Evolutionary conservation across 2,888 invertebrate genomes (phyloP), one percentile per base, ranked within the genome.

Genomic region (Philereme vetulata): DNA sequence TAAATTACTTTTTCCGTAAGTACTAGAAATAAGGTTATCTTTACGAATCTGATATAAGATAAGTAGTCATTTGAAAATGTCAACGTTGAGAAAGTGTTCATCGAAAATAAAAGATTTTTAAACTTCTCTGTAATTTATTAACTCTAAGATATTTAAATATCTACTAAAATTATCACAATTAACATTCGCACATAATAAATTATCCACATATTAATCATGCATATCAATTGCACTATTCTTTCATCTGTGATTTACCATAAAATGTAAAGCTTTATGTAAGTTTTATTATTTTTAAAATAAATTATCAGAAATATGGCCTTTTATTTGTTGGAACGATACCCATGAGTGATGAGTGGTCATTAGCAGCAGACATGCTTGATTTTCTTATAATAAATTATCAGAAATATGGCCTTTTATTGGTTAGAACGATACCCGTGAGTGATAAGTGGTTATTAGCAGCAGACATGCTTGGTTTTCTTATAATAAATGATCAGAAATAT

Each of bases 401-500:
- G 34, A 33, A 40, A 21, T 44, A 80, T 74, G n/a, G n/a, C n/a
- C n/a, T n/a, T n/a, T n/a, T n/a, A n/a, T n/a, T n/a, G n/a, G n/a
- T n/a, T n/a, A n/a, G n/a, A n/a, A n/a, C n/a, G n/a, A n/a, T n/a
- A n/a, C n/a, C n/a, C n/a, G n/a, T n/a, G n/a, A n/a, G n/a, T n/a
- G n/a, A n/a, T n/a, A n/a, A n/a, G n/a, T n/a, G n/a, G n/a, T n/a
- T n/a, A n/a, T n/a, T n/a, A n/a, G n/a, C n/a, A n/a, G n/a, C n/a
- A n/a, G n/a, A n/a, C n/a, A n/a, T n/a, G n/a, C n/a, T n/a, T n/a
- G n/a, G n/a, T n/a, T n/a, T 62, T 64, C 67, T 64, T 80, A 61
- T 65, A 89, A 86, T 87, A 88, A 88, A 89, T 75, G 68, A 72
- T 74, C 74, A 72, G 52, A 67, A 76, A 83, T 82, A 80, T 74